These are phyloP conservation scores for Micoletzkya japonica DNA, from an alignment of 2,888 invertebrate genomes.

Conservation along the genomic window DNA sequence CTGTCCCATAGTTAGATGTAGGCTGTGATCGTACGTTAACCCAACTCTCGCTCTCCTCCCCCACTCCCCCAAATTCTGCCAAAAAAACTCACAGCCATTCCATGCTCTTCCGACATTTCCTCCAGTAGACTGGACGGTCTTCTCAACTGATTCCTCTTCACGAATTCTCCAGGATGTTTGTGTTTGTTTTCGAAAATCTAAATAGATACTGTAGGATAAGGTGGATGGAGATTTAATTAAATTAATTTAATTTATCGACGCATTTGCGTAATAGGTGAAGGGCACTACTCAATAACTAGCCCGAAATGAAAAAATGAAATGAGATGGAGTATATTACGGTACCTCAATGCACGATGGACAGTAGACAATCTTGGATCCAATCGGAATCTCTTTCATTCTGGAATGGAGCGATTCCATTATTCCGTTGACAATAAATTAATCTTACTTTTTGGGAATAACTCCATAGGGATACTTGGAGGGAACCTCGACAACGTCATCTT, in stretches of 20 bases:
- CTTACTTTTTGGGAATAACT: slow-evolving; percentile 20
- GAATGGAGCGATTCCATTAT: background rate
- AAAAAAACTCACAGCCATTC: slow-evolving; percentile 48
- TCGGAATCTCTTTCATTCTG: slow-evolving; percentile 39
- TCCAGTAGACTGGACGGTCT: slow-evolving; percentile 41
- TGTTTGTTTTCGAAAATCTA: slow-evolving; percentile 42
- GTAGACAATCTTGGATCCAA: slow-evolving; percentile 36
- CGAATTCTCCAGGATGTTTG: slow-evolving; percentile 39
- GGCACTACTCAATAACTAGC: too few species aligned
- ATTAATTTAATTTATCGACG: too few species aligned
- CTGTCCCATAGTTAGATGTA: too few species aligned
- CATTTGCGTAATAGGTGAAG: too few species aligned
- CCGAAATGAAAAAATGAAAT: too few species aligned
- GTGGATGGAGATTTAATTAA: too few species aligned
- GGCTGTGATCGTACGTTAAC: too few species aligned
- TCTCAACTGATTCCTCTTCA: slow-evolving; percentile 35
- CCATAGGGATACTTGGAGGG: slow-evolving; percentile 18
- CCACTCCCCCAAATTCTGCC: background rate
- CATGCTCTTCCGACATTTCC: slow-evolving; percentile 44
- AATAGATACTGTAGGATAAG: too few species aligned
- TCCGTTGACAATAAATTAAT: background rate
- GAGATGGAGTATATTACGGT: too few species aligned
- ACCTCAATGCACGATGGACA: slow-evolving; percentile 41
- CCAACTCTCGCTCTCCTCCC: too few species aligned
- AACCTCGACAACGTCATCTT: slow-evolving; percentile 13